These are phyloP conservation scores for Promerops cafer DNA, from an alignment of 2,113 vertebrate species.

Conservation along the genomic window DNA sequence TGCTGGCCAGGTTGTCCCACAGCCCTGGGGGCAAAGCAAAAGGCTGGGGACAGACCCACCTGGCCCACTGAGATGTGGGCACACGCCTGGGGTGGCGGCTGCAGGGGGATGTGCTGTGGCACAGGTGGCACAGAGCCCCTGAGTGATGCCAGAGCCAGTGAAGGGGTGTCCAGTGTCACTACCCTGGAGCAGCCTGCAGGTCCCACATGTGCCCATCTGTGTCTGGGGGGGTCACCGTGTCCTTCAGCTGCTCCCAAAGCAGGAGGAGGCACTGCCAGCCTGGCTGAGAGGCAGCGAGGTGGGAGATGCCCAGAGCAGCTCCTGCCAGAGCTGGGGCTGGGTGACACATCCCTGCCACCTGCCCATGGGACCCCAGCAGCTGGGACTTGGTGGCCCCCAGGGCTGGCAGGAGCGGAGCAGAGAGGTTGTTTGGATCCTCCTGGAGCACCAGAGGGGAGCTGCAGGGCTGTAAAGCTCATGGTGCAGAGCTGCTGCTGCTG, in stretches of 20 bases:
- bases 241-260: background rate
- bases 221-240: accelerated
- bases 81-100: accelerated
- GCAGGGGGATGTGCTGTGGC: accelerated
- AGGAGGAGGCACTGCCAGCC: background rate
- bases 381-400: background rate
- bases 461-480: background rate
- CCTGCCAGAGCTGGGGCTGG: background rate
- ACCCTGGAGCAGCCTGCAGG: accelerated
- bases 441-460: background rate
- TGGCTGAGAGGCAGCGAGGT: background rate
- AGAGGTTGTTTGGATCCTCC: background rate
- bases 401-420: background rate
- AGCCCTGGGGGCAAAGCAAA: background rate
- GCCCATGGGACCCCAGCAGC: background rate
- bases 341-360: background rate
- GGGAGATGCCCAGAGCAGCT: background rate
- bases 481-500: background rate
- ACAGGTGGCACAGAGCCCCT: background rate
- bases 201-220: background rate
- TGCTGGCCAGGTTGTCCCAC: background rate
- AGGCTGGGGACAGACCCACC: background rate
- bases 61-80: background rate
- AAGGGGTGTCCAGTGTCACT: background rate
- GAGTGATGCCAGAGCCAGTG: background rate